Percentiles rank a stretch among this genome's conserved stretches.
phyloP scores from a whole-genome alignment of 1,140 invertebrate genomes.

The Adelges cooleyi region DNA sequence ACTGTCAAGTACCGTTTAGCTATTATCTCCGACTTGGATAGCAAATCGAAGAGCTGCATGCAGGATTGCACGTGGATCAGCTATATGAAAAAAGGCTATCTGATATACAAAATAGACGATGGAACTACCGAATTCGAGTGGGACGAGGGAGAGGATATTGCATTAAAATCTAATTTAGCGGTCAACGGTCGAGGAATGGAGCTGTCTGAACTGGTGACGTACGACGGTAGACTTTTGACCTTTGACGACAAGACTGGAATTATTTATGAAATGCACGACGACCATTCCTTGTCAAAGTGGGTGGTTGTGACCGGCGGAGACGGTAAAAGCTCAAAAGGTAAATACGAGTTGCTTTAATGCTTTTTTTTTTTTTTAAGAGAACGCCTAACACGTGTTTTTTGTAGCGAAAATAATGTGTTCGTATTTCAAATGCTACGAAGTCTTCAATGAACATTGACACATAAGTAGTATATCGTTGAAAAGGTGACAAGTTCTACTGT shows the following conservation, averaged over 20 bases:
- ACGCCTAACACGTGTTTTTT: neutral
- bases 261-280: constrained; percentile 70
- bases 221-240: constrained; percentile 80
- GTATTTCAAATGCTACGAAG: no score
- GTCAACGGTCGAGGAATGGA: constrained; percentile 92
- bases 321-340: constrained; percentile 63
- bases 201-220: constrained; percentile 87
- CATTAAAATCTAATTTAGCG: constrained; percentile 57
- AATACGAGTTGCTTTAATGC: neutral
- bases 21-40: constrained; percentile 84
- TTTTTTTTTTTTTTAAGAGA: neutral
- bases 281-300: constrained; percentile 66
- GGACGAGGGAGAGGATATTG: constrained; percentile 49
- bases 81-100: constrained; percentile 44
- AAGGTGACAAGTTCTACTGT: no score
- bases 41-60: constrained; percentile 55
- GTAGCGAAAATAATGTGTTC: no score
- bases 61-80: constrained; percentile 47
- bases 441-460: no score
- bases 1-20: constrained; percentile 63
- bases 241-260: constrained; percentile 95
- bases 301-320: constrained; percentile 84
- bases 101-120: constrained; percentile 49
- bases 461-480: no score
- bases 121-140: constrained; percentile 55